Conservation (phyloP, 2,888 invertebrate species). For the Aleiodes leptofemur region DNA sequence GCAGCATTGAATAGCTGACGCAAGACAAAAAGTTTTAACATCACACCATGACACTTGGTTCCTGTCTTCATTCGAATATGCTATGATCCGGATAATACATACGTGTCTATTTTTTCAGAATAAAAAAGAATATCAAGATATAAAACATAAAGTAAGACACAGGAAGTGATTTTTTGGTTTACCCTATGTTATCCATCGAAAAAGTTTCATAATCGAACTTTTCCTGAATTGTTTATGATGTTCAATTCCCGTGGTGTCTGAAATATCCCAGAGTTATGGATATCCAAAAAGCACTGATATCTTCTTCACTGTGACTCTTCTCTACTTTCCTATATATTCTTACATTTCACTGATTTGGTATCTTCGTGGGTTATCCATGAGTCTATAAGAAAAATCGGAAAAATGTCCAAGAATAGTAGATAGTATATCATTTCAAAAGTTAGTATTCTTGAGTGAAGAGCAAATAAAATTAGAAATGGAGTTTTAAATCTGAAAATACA, state of each 20-base stretch:
- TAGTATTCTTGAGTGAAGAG: neutral
- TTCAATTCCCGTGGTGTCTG: conserved; percentile 40
- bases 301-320: conserved; percentile 27
- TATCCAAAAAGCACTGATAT: conserved; percentile 50
- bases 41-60: conserved; percentile 42
- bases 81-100: conserved; percentile 14
- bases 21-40: conserved; percentile 49
- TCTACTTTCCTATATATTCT: conserved; percentile 25
- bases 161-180: conserved; percentile 42
- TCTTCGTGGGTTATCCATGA: conserved; percentile 24
- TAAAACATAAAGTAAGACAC: neutral
- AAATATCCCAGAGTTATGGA: conserved; percentile 49
- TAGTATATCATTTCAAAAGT: conserved; percentile 5
- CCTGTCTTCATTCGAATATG: conserved; percentile 22
- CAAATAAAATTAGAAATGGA: neutral
- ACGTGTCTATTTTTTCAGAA: conserved; percentile 3
- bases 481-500: neutral
- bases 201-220: conserved; percentile 74
- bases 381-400: conserved; percentile 45
- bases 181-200: conserved; percentile 55
- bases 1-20: conserved; percentile 16
- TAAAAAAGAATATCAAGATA: neutral
- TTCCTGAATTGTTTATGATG: conserved; percentile 70
- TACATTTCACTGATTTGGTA: conserved; percentile 16
- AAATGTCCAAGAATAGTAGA: conserved; percentile 38